Percentiles rank a stretch among this genome's conserved stretches.
Evolutionary conservation across 2,888 invertebrate species (phyloP).

Genomic region (Leptogaster cylindrica): DNA sequence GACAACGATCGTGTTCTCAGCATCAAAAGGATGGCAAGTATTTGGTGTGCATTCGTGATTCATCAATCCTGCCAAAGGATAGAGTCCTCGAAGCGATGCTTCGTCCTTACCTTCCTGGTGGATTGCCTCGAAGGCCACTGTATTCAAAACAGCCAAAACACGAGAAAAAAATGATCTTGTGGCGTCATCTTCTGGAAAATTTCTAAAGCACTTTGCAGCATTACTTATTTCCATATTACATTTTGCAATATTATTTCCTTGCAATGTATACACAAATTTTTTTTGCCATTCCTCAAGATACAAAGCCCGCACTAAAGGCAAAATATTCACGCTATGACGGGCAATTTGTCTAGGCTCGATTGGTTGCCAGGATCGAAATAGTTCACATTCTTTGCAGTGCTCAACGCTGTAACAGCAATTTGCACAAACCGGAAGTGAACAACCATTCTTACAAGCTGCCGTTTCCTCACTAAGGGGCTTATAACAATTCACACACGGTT

Average conservation of each 20-base stretch:
- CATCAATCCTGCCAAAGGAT: slow-evolving; percentile 73
- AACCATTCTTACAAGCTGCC: slow-evolving; percentile 67
- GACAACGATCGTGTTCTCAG: slow-evolving; percentile 67
- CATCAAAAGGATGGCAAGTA: slow-evolving; percentile 72
- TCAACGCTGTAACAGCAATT: slow-evolving; percentile 67
- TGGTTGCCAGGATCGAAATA: slow-evolving; percentile 67
- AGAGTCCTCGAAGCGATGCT: slow-evolving; percentile 68
- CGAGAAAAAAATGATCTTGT: slow-evolving; percentile 57
- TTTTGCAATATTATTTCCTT: slow-evolving; percentile 57
- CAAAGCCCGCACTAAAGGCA: slow-evolving; percentile 58
- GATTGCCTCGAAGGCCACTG: slow-evolving; percentile 61
- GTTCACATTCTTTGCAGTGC: slow-evolving; percentile 71
- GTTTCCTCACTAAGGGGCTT: slow-evolving; percentile 57
- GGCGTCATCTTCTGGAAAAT: slow-evolving; percentile 58
- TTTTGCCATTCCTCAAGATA: slow-evolving; percentile 56
- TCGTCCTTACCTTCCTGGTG: slow-evolving; percentile 55
- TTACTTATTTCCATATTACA: slow-evolving; percentile 58
- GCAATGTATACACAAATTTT: slow-evolving; percentile 58
- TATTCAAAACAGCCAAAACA: slow-evolving; percentile 59
- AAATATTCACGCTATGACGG: slow-evolving; percentile 56
- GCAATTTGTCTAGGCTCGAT: slow-evolving; percentile 60
- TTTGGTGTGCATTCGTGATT: slow-evolving; percentile 77
- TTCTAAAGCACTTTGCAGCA: slow-evolving; percentile 58
- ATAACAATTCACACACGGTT: slow-evolving; percentile 72
- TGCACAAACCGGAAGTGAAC: slow-evolving; percentile 74